These are phyloP conservation scores for Chloromyia formosa DNA, from an alignment of 2,888 invertebrate genomes.

Conservation along the genomic window DNA sequence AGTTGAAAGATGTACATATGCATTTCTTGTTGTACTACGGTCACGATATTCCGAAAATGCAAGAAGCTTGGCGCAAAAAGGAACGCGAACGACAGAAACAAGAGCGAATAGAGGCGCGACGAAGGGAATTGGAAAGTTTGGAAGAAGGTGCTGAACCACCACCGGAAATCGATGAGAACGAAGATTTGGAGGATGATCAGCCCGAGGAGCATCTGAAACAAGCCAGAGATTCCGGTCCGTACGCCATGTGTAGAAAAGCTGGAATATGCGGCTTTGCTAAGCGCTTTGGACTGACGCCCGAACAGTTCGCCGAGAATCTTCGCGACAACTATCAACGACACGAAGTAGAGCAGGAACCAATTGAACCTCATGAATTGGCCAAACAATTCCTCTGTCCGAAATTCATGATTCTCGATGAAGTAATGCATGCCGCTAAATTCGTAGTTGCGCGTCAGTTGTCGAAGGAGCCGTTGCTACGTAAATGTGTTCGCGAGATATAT, in stretches of 20 bases:
- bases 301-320: slow-evolving; percentile 95
- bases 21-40: slow-evolving; percentile 95
- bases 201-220: slow-evolving; percentile 78
- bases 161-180: slow-evolving; percentile 63
- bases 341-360: slow-evolving; percentile 91
- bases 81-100: slow-evolving; percentile 72
- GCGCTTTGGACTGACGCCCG: slow-evolving; percentile 91
- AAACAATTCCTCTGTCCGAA: slow-evolving; percentile 76
- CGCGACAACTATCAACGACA: slow-evolving; percentile 94
- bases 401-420: slow-evolving; percentile 80
- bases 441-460: slow-evolving; percentile 96
- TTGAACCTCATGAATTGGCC: slow-evolving; percentile 85
- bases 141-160: slow-evolving; percentile 57
- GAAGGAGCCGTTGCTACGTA: slow-evolving; percentile 87
- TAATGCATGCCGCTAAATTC: slow-evolving; percentile 88
- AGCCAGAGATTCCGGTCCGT: slow-evolving; percentile 87
- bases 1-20: slow-evolving; percentile 90
- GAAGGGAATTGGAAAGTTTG: slow-evolving; percentile 52
- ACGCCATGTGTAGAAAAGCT: slow-evolving; percentile 85
- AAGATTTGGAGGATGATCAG: slow-evolving; percentile 69
- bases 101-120: slow-evolving; percentile 59
- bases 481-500: slow-evolving; percentile 84
- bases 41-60: slow-evolving; percentile 83
- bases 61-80: slow-evolving; percentile 74
- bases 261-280: slow-evolving; percentile 87